Conservation (phyloP, 2,888 invertebrate species). For the Rhingia rostrata region DNA sequence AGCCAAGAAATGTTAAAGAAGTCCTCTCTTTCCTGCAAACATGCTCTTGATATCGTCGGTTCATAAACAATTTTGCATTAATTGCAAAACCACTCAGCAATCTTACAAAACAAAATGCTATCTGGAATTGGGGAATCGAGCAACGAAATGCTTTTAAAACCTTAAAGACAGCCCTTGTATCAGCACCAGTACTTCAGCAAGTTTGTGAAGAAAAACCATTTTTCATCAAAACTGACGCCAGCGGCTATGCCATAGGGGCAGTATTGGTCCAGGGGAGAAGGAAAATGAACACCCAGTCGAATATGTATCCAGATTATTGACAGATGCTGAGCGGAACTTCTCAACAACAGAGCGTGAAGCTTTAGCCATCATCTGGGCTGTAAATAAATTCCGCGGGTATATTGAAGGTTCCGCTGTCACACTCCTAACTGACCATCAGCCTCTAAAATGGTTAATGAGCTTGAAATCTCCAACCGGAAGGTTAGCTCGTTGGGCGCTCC, state of each 20-base stretch:
- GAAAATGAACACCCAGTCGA: slow-evolving; percentile 75
- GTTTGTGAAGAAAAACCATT: slow-evolving; percentile 75
- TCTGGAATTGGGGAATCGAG: slow-evolving; percentile 35
- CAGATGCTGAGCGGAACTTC: slow-evolving; percentile 79
- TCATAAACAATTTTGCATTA: slow-evolving; percentile 26
- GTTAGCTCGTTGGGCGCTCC: slow-evolving; percentile 5
- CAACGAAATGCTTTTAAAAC: slow-evolving; percentile 37
- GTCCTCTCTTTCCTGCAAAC: slow-evolving; percentile 76
- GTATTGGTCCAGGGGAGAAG: slow-evolving; percentile 69
- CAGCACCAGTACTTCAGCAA: slow-evolving; percentile 75
- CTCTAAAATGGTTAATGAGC: slow-evolving; percentile 28
- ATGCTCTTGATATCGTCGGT: slow-evolving; percentile 77
- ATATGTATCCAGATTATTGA: slow-evolving; percentile 76
- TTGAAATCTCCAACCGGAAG: slow-evolving; percentile 8
- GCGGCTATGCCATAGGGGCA: slow-evolving; percentile 76
- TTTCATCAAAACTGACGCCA: slow-evolving; percentile 77
- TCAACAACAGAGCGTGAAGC: slow-evolving; percentile 81
- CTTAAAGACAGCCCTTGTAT: slow-evolving; percentile 51
- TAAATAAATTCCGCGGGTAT: slow-evolving; percentile 21
- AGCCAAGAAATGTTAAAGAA: slow-evolving; percentile 54
- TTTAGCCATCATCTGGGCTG: slow-evolving; percentile 76
- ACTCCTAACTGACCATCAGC: slow-evolving; percentile 20
- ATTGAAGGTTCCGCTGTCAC: neutral
- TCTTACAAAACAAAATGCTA: slow-evolving; percentile 49
- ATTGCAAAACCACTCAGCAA: no score